Evolutionary conservation across 2,888 invertebrate genomes (phyloP).

Genomic region (Calliopum simillimum): DNA sequence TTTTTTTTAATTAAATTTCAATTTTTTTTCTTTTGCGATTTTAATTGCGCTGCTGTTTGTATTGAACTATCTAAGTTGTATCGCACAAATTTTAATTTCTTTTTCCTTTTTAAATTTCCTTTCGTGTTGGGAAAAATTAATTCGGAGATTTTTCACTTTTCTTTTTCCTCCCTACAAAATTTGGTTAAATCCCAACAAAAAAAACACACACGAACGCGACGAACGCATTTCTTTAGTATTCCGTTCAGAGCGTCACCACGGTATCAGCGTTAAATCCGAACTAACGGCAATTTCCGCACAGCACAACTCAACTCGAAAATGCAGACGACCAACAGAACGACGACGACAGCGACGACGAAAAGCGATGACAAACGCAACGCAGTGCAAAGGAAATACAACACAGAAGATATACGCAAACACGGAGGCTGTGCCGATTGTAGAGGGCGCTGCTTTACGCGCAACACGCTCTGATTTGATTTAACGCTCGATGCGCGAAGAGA

Average conservation of each 20-base stretch:
- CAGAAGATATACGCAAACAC: neutral
- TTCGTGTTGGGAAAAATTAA: neutral
- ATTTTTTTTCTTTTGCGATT: slow-evolving; percentile 18
- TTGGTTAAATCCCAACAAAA: slow-evolving; percentile 3
- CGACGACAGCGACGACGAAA: neutral
- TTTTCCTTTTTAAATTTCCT: slow-evolving; percentile 4
- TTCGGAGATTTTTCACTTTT: no score
- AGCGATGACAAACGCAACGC: slow-evolving; percentile 5
- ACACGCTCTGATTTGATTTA: neutral
- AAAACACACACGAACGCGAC: slow-evolving; percentile 36
- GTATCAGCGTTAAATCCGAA: slow-evolving; percentile 64
- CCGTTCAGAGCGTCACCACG: slow-evolving; percentile 55
- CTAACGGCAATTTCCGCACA: slow-evolving; percentile 54
- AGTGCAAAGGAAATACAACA: slow-evolving; percentile 8
- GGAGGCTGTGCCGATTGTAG: neutral
- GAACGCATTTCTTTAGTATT: slow-evolving; percentile 31
- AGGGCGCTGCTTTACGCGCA: neutral
- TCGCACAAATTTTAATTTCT: slow-evolving; percentile 2
- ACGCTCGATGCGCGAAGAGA: slow-evolving; percentile 1
- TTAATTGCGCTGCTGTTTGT: neutral
- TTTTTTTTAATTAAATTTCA: slow-evolving; percentile 14
- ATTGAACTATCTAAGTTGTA: no score
- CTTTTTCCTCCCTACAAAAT: neutral
- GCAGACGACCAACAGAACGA: slow-evolving; percentile 8
- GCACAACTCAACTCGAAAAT: slow-evolving; percentile 40